Percentiles rank a stretch among this genome's conserved stretches.
These are phyloP conservation scores for Pomatorhinus ruficollis DNA, from an alignment of 2,113 vertebrate genomes.

Conservation along the genomic window DNA sequence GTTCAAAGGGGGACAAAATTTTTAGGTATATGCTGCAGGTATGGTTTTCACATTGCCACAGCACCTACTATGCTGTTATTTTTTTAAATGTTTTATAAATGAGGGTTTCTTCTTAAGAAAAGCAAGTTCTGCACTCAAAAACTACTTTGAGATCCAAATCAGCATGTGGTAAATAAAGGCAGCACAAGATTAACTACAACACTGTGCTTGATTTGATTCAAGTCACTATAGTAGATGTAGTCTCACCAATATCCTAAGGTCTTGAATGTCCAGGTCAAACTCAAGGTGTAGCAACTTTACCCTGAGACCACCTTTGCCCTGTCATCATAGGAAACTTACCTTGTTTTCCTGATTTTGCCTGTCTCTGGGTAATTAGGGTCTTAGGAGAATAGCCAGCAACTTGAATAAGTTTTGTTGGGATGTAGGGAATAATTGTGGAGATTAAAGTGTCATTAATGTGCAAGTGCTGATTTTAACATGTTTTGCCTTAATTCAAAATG, in stretches of 20 bases:
- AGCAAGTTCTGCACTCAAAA: not conserved
- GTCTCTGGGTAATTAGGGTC: not conserved
- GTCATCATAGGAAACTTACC: not conserved
- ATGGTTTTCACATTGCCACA: not conserved
- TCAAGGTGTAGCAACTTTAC: not conserved
- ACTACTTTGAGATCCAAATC: not conserved
- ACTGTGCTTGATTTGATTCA: not conserved
- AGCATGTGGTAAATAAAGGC: fast-evolving
- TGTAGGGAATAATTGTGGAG: not conserved
- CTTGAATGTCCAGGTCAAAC: not conserved
- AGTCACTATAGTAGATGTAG: not conserved
- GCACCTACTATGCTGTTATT: not conserved
- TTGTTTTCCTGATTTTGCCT: not conserved
- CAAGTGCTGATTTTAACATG: not conserved
- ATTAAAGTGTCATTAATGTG: not conserved
- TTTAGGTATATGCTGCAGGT: not conserved
- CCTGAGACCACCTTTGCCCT: not conserved
- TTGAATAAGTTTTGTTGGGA: not conserved
- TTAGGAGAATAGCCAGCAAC: not conserved
- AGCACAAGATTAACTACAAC: not conserved
- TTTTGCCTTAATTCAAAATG: not conserved
- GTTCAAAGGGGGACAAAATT: not conserved
- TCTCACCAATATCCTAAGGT: not conserved
- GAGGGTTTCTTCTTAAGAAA: not conserved
- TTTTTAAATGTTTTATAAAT: not conserved